Evolutionary conservation across 2,888 invertebrate species (phyloP).

Genomic region (Plusia festucae): DNA sequence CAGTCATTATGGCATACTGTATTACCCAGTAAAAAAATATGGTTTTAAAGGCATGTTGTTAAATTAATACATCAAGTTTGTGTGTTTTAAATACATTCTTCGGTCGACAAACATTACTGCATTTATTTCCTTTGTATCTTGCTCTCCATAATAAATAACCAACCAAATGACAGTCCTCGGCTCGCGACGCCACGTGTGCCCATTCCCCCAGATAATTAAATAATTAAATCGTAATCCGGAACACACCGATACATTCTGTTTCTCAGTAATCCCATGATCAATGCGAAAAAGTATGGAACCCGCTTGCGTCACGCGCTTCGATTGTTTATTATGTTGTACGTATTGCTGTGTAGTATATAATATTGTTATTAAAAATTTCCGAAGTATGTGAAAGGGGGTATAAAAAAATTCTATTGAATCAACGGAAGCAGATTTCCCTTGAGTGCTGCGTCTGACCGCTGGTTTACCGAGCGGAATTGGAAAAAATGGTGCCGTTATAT

Average conservation of each 20-base stretch:
- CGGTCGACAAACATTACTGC: background rate
- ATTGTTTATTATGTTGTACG: background rate
- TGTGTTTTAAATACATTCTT: background rate
- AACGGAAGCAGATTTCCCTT: constrained; percentile 80
- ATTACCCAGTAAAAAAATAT: no score
- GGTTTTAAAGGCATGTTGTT: background rate
- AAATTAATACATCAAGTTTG: no score
- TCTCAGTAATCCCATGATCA: constrained; percentile 21
- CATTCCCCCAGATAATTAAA: background rate
- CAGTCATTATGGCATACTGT: no score
- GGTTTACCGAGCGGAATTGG: constrained; percentile 71
- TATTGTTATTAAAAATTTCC: constrained; percentile 72
- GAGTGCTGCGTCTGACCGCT: constrained; percentile 75
- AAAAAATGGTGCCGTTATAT: constrained; percentile 62
- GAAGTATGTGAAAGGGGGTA: constrained; percentile 64
- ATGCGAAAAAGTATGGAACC: constrained; percentile 22
- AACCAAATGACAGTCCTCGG: constrained; percentile 1
- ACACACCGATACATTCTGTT: constrained; percentile 13
- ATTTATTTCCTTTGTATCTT: constrained; percentile 4
- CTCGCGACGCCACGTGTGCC: background rate
- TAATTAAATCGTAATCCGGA: constrained; percentile 15
- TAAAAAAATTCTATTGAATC: constrained; percentile 81
- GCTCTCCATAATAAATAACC: background rate
- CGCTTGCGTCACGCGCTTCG: background rate
- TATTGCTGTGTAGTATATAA: constrained; percentile 66